Percentiles rank a stretch among this genome's conserved stretches.
Conservation (phyloP, 2,113 vertebrate genomes). For the Oncorhynchus masou region DNA sequence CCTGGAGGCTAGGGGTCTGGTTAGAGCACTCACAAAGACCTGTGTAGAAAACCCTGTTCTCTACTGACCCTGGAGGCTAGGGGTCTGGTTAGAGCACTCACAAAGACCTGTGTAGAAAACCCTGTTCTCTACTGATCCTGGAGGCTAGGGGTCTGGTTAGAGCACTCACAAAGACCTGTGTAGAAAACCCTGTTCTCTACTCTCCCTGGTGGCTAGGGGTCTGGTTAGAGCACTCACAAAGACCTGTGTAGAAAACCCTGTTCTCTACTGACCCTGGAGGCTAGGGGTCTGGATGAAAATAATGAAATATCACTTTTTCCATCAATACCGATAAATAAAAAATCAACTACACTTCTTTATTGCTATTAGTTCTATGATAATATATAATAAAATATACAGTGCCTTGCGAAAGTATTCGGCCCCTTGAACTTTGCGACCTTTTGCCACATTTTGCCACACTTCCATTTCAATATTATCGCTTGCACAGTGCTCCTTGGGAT, state of each 20-base stretch:
- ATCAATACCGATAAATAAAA: too few species aligned
- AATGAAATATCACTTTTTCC: too few species aligned
- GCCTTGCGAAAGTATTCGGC: too few species aligned
- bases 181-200: conserved; percentile 18
- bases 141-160: background rate
- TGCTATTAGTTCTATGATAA: too few species aligned
- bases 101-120: background rate
- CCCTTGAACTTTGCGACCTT: too few species aligned
- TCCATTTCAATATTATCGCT: too few species aligned
- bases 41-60: conserved; percentile 6
- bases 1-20: conserved; percentile 23
- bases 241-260: background rate
- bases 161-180: conserved; percentile 3
- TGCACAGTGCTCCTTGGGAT: too few species aligned
- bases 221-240: conserved; percentile 8
- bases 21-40: conserved; percentile 7
- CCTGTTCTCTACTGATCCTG: conserved; percentile 27
- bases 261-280: conserved; percentile 9
- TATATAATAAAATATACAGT: too few species aligned
- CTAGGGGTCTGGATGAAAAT: background rate
- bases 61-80: conserved; percentile 15
- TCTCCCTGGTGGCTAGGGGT: background rate
- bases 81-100: background rate
- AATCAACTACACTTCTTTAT: too few species aligned
- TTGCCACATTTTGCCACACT: too few species aligned